Base-by-base conservation (phyloP, 1,140 invertebrate genomes). In the Dermatophagoides farinae region DNA sequence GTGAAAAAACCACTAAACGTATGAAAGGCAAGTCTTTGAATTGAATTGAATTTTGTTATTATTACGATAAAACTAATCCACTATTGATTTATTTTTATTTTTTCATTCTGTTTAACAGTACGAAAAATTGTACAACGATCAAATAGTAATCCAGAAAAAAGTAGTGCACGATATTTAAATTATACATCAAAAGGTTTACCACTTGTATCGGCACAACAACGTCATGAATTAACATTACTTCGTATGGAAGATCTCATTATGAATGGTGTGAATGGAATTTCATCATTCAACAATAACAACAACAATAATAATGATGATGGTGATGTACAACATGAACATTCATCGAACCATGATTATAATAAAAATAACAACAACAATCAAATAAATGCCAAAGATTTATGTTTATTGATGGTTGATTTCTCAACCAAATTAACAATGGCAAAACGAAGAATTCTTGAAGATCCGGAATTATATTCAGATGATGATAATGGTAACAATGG, bases 191-290 rank as follows among this genome's bases (percentile, higher is more conserved):
- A 55, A 55, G 46, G 77, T n/a, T 67, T 88, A 46, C 84, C 85
- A 0, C 73, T 79, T 49, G 83, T 88, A 0, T 80, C 84, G 57
- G 84, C 84, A n/a, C 76, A 81, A 61, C 85, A 88, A 68, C 71
- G 85, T 54, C 85, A 88, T 67, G 83, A 85, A 55, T 71, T 88
- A 11, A 85, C 83, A 8, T 71, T 88, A 11, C 70, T 88, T 10
- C 73, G 86, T 6, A 83, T 88, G 72, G 83, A 86, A 66, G 85
- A 88, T 72, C 73, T 88, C n/a, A 68, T 88, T 39, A 75, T 74
- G 52, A 77, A 83, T 66, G 84, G 84, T 44, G 81, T 85, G 16
- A 66, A 61, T 12, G 63, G 67, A 16, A 38, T 55, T 25, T 55
- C 53, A 39, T 23, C 25, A 18, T 55, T 25, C 23, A 23, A 4